Base-by-base conservation (phyloP, 2,888 invertebrate species). In the Siphonodentalium dalli region DNA sequence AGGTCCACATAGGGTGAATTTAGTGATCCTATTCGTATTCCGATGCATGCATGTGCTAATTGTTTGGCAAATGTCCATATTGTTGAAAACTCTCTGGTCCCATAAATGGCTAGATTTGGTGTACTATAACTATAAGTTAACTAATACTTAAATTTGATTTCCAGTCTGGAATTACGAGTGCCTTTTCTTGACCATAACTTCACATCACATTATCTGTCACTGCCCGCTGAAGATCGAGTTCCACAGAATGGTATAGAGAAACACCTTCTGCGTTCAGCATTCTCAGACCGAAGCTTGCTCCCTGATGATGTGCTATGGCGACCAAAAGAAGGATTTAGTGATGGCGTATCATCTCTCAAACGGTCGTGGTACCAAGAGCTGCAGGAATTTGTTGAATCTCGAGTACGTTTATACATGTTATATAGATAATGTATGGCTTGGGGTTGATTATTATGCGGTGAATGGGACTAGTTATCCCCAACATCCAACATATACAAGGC, bases 161-260 rank as follows among this genome's bases (percentile, higher is more conserved):
- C 0, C 52, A 75, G 75, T 4, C 49, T 79, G 13, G 77, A 78
- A 56, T 51, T 93, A 34, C 86, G 94, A 64, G 91, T 92, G 24
- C 94, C 94, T 53, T 94, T 94, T 80, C 84, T 94, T 60, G 93
- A 94, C 78, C 87, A 91, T 27, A 89, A 89, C 66, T 93, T 93
- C 72, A 89, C 91, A 0, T 86, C 88, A 75, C 90, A 91, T 77
- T 91, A 88, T 66, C 85, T 93, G 63, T 88, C 87, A 42, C 82
- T 91, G 44, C 87, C 89, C 20, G 85, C 88, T 21, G 86, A 87
- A 71, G 78, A 87, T 39, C 85, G 90, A 64, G 89, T 88, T 69
- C 92, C 93, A 6, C 87, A 87, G 77, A 85, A 88, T 69, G 88
- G 89, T 11, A 85, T 91, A 4, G 95, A 96, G 80, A 96, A 96